Base-by-base conservation (phyloP, 2,888 invertebrate genomes). In the Apamea sordens region DNA sequence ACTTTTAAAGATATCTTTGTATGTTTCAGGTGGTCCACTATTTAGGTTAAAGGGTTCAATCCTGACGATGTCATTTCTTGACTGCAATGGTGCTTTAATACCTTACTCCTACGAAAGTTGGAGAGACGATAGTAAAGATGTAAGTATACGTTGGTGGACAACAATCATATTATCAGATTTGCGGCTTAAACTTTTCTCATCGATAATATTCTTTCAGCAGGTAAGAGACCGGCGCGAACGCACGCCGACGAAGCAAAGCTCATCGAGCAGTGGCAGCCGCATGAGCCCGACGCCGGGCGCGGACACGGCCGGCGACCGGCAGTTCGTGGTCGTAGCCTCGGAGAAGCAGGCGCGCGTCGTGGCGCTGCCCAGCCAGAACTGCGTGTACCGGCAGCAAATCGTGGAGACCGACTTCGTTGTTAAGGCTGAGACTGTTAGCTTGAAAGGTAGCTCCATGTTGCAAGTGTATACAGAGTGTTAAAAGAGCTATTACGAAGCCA, bases 21-120 rank as follows among this genome's bases (percentile, higher is more conserved):
- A 24, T 80, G 68, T 75, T 95, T 36, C 97, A 98, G 99, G 99
- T 93, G 99, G 99, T 91, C 99, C 99, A 90, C 98, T 99, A 94
- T 99, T 99, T 97, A 98, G 99, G 96, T 97, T 99, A 96, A 99
- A 99, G 97, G 99, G 99, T 92, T 98, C 99, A 93, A 99, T 99
- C 93, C 97, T 99, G 92, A 98, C 98, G 88, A 98, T 99, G 98
- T 98, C 99, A 88, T 99, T 99, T 97, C 97, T 99, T 94, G 99
- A 99, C 97, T 98, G 98, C 94, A 98, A 98, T 93, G 99, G 99
- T 93, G 98, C 98, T 93, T 97, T 99, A 90, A 98, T 99, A 93
- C 98, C 99, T 83, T 98, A 98, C 93, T 98, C 98, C 67, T 98
- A 98, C 93, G 99, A 99, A 95, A 98, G 98, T 90, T 99, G 99